A percentile compares a stretch with the other conserved stretches of the same genome.
Evolutionary conservation across 2,113 vertebrate species (phyloP).

Genomic region (Mixornis gularis): DNA sequence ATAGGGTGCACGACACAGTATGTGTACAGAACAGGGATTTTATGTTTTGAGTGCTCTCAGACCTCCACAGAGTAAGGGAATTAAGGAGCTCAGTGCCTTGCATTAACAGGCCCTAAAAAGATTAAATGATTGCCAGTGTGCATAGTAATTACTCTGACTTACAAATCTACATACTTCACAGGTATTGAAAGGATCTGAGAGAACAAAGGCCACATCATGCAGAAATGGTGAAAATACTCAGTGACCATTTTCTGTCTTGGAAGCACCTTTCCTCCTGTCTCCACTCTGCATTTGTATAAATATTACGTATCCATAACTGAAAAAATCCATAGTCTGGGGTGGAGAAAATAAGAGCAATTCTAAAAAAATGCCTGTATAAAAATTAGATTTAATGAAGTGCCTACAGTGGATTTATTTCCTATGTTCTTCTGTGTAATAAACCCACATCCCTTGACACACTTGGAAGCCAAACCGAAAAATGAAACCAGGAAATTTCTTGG

Average conservation of each 20-base stretch:
- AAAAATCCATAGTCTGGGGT: neutral
- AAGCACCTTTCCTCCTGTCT: neutral
- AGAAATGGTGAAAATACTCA: neutral
- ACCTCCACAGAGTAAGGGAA: neutral
- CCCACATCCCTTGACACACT: neutral
- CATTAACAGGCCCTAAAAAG: neutral
- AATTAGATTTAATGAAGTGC: neutral
- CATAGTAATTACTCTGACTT: neutral
- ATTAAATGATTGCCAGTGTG: neutral
- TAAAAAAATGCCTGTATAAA: neutral
- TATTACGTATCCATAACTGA: neutral
- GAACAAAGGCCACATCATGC: neutral
- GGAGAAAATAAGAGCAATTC: neutral
- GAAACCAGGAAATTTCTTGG: constrained; percentile 26
- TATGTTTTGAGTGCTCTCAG: neutral
- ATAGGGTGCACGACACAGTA: neutral
- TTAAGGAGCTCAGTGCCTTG: neutral
- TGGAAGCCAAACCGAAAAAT: neutral
- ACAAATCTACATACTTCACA: neutral
- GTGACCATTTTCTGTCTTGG: neutral
- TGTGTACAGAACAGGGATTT: neutral
- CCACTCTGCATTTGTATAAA: neutral
- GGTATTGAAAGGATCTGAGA: neutral
- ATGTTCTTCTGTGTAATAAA: neutral
- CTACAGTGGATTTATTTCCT: constrained; percentile 12